A percentile compares a stretch with the other conserved stretches of the same genome.
These are phyloP conservation scores for Diceros bicornis DNA, from an alignment of 2,797 vertebrate species.

Conservation along the genomic window DNA sequence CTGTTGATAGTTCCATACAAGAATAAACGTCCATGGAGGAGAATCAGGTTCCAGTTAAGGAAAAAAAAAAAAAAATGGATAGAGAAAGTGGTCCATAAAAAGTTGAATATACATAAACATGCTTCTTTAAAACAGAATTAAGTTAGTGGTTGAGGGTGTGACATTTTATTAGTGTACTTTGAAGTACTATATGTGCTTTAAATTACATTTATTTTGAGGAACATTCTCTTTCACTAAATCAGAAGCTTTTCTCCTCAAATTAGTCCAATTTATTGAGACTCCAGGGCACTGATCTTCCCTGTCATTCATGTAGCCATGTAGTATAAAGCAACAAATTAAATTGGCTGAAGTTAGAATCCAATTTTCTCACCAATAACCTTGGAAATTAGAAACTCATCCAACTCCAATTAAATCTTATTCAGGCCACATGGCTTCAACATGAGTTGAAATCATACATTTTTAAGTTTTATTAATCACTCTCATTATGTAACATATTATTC, in stretches of 20 bases:
- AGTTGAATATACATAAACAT: conserved; percentile 22
- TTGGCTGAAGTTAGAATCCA: conserved; percentile 14
- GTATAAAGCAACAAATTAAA: conserved; percentile 65
- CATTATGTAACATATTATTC: conserved; percentile 64
- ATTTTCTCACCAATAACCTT: conserved; percentile 46
- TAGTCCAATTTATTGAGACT: conserved; percentile 19
- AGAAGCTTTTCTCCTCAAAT: conserved; percentile 41
- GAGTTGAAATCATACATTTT: background rate
- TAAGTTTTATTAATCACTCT: conserved; percentile 51
- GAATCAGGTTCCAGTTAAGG: background rate
- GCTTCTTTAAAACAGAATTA: background rate
- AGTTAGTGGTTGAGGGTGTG: background rate
- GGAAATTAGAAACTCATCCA: conserved; percentile 47
- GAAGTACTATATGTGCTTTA: background rate
- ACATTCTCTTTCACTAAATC: background rate
- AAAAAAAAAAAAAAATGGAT: background rate
- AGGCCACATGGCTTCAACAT: conserved; percentile 32
- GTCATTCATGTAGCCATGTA: conserved; percentile 40
- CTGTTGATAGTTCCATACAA: background rate
- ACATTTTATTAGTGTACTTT: background rate
- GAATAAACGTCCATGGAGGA: background rate
- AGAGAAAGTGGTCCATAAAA: background rate
- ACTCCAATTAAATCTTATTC: conserved; percentile 70
- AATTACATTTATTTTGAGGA: conserved; percentile 37
- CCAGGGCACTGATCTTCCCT: background rate